Conservation (phyloP, 2,113 vertebrate species). For the Albula goreensis region DNA sequence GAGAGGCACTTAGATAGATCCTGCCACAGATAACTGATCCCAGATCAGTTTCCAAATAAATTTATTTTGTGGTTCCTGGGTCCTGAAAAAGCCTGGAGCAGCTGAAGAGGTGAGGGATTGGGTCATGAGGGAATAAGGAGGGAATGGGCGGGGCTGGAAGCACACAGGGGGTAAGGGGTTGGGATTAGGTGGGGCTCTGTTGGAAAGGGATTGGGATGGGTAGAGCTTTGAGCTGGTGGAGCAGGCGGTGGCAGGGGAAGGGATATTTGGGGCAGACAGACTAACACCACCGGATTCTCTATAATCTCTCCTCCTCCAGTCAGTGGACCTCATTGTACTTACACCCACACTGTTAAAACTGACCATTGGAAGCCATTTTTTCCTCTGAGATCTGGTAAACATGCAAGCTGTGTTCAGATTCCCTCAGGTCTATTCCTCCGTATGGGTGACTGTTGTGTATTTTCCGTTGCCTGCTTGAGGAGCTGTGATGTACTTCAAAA, state of each 20-base stretch:
- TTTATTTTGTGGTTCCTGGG: not conserved
- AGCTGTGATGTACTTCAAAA: no score
- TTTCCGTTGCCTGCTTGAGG: not conserved
- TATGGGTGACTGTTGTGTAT: not conserved
- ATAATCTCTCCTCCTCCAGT: not conserved
- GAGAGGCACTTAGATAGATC: not conserved
- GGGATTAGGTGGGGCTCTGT: not conserved
- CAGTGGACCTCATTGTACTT: not conserved
- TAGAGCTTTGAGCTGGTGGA: not conserved
- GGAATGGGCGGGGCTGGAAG: not conserved
- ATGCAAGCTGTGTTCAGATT: not conserved
- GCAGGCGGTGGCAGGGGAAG: not conserved
- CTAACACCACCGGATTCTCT: slow-evolving; percentile 9
- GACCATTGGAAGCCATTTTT: slow-evolving; percentile 10
- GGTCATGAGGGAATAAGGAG: not conserved
- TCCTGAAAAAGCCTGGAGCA: not conserved
- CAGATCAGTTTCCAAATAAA: not conserved
- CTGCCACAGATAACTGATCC: not conserved
- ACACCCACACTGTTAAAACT: not conserved
- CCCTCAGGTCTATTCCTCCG: not conserved
- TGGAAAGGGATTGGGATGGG: not conserved
- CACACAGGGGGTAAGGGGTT: not conserved
- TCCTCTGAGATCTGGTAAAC: not conserved
- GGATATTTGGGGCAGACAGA: not conserved
- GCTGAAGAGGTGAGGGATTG: slow-evolving; percentile 56